Evolutionary conservation across 2,797 vertebrate genomes (phyloP).

Genomic region (Gymnocypris eckloni): DNA sequence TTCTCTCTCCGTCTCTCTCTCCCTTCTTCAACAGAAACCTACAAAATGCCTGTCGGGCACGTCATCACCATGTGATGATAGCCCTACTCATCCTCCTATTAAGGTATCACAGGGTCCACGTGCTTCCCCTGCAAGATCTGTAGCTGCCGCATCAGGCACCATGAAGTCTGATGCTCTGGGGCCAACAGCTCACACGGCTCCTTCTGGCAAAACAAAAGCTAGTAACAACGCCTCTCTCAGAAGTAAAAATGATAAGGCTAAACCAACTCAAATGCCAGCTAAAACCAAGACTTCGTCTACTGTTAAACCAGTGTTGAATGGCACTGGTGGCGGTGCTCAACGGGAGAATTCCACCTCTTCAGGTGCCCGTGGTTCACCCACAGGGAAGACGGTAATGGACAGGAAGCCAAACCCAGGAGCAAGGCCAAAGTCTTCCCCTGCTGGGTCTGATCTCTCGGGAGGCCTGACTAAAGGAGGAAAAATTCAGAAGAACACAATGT

Average conservation of each 20-base stretch:
- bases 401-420: slow-evolving; percentile 82
- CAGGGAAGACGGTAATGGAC: slow-evolving; percentile 74
- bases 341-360: slow-evolving; percentile 74
- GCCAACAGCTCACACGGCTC: slow-evolving; percentile 78
- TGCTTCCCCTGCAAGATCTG: slow-evolving; percentile 66
- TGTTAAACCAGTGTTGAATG: slow-evolving; percentile 79
- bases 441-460: slow-evolving; percentile 67
- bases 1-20: slow-evolving; percentile 5
- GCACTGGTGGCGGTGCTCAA: slow-evolving; percentile 73
- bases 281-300: slow-evolving; percentile 80
- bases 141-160: slow-evolving; percentile 71
- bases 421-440: slow-evolving; percentile 84
- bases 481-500: slow-evolving; percentile 75
- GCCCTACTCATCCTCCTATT: slow-evolving; percentile 73
- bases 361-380: slow-evolving; percentile 74
- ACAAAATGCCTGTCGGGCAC: slow-evolving; percentile 76
- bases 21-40: slow-evolving; percentile 74
- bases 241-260: slow-evolving; percentile 81
- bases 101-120: slow-evolving; percentile 68
- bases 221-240: slow-evolving; percentile 81
- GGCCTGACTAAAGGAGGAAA: slow-evolving; percentile 77
- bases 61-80: slow-evolving; percentile 77
- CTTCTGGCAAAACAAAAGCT: slow-evolving; percentile 78
- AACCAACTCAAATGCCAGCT: slow-evolving; percentile 73
- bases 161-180: slow-evolving; percentile 98